Evolutionary conservation across 2,888 invertebrate species (phyloP).

Genomic region (Sinodicranocentrus sp.): DNA sequence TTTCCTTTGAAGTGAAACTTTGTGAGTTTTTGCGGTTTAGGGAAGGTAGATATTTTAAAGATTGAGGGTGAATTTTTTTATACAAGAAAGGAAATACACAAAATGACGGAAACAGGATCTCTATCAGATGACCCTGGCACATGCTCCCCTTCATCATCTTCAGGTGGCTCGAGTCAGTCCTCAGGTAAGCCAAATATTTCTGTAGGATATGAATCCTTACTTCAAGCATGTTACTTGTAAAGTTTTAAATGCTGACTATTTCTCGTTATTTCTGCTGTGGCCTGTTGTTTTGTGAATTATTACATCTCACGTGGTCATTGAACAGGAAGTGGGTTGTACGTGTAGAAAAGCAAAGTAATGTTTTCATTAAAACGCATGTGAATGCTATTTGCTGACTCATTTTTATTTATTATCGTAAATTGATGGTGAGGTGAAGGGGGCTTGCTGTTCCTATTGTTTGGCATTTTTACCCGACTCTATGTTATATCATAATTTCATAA

Average conservation of each 20-base stretch:
- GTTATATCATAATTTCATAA: no score
- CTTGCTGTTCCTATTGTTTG: no score
- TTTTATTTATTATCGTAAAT: slow-evolving; percentile 7
- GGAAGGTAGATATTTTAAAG: not conserved
- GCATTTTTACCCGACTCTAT: no score
- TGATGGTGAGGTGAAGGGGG: no score
- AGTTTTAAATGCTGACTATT: no score
- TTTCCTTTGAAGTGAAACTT: not conserved
- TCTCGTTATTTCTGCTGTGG: not conserved
- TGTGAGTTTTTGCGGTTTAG: not conserved
- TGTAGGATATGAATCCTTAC: no score
- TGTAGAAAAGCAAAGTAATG: slow-evolving; percentile 44
- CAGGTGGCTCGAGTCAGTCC: slow-evolving; percentile 71
- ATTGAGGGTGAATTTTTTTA: no score
- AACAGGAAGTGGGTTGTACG: slow-evolving; percentile 58
- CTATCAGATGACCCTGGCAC: slow-evolving; percentile 76
- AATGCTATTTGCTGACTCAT: slow-evolving; percentile 41
- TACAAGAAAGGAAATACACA: no score
- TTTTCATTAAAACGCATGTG: slow-evolving; percentile 42
- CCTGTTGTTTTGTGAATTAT: not conserved
- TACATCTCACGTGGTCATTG: slow-evolving; percentile 9
- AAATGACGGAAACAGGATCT: slow-evolving; percentile 75
- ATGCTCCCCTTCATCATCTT: slow-evolving; percentile 75
- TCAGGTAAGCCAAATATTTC: slow-evolving; percentile 71
- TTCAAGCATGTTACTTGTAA: no score